Conservation (phyloP, 2,113 vertebrate species). For the Callipepla californica region DNA sequence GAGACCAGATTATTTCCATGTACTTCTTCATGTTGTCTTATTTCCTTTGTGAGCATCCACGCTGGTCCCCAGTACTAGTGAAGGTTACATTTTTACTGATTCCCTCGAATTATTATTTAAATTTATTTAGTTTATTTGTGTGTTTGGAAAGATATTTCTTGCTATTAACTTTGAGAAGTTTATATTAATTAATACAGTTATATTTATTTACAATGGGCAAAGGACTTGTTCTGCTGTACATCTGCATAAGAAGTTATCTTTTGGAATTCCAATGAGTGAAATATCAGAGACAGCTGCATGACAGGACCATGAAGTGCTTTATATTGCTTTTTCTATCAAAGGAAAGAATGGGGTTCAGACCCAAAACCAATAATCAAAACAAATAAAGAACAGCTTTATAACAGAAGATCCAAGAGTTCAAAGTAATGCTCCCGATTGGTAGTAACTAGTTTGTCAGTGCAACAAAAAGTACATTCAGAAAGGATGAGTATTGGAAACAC, state of each 20-base stretch:
- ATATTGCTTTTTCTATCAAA: neutral
- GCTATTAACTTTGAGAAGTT: neutral
- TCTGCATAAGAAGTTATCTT: neutral
- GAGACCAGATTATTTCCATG: neutral
- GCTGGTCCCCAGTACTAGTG: neutral
- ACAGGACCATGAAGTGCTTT: neutral
- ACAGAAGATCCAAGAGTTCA: neutral
- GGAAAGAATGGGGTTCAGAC: neutral
- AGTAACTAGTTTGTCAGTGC: neutral
- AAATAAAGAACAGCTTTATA: neutral
- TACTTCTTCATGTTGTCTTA: neutral
- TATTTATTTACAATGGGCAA: neutral
- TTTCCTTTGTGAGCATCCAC: neutral
- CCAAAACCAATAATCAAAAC: neutral
- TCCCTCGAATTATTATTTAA: neutral
- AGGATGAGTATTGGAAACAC: neutral
- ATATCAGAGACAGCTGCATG: neutral
- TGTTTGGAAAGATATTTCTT: neutral
- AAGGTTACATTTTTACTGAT: neutral
- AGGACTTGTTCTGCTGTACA: neutral
- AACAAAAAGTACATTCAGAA: neutral
- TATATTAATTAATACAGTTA: neutral
- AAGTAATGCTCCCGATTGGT: neutral
- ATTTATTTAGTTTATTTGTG: neutral
- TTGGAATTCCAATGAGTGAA: neutral